These are phyloP conservation scores for Pantherophis guttatus DNA, from an alignment of 2,113 vertebrate species.

Conservation along the genomic window DNA sequence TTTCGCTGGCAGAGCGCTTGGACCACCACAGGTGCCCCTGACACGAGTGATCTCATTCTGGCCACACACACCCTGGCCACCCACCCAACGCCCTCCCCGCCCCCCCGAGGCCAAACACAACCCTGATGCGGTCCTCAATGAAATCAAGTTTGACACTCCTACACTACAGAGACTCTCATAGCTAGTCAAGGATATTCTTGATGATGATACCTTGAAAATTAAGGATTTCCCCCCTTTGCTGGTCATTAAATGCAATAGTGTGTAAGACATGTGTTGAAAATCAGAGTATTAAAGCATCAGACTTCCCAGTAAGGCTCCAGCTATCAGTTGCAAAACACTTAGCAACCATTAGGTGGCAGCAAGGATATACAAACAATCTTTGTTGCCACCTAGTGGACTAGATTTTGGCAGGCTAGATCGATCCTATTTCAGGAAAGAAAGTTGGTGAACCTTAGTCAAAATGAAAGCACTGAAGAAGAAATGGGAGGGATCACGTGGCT, in stretches of 20 bases:
- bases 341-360: neutral
- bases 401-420: neutral
- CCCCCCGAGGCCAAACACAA: no score
- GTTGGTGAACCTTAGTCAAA: neutral
- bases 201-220: neutral
- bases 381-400: neutral
- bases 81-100: no score
- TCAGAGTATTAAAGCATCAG: neutral
- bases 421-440: neutral
- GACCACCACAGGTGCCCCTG: no score
- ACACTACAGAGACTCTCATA: neutral
- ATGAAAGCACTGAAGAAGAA: neutral
- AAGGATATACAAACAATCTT: neutral
- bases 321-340: neutral
- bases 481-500: neutral
- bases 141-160: no score
- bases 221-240: neutral
- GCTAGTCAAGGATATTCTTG: neutral
- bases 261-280: neutral
- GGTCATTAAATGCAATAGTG: neutral
- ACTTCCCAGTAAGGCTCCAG: neutral
- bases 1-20: no score
- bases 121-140: no score
- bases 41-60: no score
- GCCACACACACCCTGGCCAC: no score